A percentile compares a stretch with the other conserved stretches of the same genome.
These are phyloP conservation scores for Phoxinus dragarum DNA, from an alignment of 2,797 vertebrate species.

Conservation along the genomic window DNA sequence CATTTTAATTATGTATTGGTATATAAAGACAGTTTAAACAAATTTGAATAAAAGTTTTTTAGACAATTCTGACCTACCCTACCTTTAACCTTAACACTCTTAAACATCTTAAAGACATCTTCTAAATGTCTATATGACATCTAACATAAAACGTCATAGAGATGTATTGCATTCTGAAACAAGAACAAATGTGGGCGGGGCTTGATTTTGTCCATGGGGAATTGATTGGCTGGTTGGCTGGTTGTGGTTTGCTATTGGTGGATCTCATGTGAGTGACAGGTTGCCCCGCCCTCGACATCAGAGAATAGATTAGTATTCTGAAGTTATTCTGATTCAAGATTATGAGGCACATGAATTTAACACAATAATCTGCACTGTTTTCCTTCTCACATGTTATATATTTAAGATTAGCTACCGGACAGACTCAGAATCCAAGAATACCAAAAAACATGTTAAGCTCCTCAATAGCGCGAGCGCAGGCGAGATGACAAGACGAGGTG, in stretches of 20 bases:
- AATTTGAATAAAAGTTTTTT: too few species aligned
- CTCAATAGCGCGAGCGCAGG: background rate
- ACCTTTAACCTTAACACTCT: too few species aligned
- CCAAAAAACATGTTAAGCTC: background rate
- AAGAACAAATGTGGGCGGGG: background rate
- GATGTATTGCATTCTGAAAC: background rate
- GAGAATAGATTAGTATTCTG: background rate
- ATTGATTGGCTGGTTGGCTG: too few species aligned
- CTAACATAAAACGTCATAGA: too few species aligned
- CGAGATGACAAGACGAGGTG: constrained; percentile 6
- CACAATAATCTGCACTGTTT: background rate
- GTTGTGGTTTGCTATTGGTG: background rate
- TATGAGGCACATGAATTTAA: background rate
- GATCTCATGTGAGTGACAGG: background rate
- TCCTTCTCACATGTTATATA: background rate
- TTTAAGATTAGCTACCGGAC: background rate
- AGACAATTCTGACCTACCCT: too few species aligned
- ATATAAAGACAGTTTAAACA: too few species aligned
- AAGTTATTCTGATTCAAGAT: background rate
- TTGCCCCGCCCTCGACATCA: background rate
- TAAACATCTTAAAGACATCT: too few species aligned
- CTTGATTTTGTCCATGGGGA: background rate
- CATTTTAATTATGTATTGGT: too few species aligned
- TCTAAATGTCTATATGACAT: too few species aligned
- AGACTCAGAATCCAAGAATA: background rate